phyloP scores from a whole-genome alignment of 2,113 vertebrate genomes.

The Tursiops truncatus region DNA sequence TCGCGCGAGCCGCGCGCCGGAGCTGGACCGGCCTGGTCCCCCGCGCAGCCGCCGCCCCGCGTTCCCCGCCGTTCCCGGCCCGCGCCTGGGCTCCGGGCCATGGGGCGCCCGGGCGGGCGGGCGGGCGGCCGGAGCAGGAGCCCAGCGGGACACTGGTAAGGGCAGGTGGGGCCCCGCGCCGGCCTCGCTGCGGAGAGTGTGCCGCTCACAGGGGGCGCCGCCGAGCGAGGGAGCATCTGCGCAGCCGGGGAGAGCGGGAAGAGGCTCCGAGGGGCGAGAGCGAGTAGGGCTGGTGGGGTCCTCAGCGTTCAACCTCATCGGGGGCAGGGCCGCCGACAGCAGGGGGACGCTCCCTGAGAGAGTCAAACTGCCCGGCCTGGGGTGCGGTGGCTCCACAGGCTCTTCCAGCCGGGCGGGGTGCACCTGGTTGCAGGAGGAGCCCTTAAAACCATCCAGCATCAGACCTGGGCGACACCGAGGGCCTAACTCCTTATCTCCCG shows the following conservation, averaged over 20 bases:
- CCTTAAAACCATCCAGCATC: neutral
- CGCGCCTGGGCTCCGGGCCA: conserved; percentile 79
- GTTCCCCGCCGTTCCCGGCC: conserved; percentile 82
- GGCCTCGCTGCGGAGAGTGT: neutral
- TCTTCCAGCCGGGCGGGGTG: neutral
- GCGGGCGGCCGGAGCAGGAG: conserved; percentile 77
- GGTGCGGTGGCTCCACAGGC: neutral
- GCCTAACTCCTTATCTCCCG: neutral
- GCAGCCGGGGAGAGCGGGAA: neutral
- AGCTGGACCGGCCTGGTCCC: neutral
- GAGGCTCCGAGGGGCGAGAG: neutral
- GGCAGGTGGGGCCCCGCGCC: conserved; percentile 66
- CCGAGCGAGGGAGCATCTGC: neutral
- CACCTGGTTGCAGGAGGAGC: neutral
- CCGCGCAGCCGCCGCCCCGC: neutral
- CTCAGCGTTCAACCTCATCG: neutral
- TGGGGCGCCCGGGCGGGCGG: conserved; percentile 79
- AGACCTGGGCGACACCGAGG: neutral
- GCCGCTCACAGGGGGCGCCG: neutral
- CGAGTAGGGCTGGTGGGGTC: neutral
- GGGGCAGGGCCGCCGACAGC: neutral
- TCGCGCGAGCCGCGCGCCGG: neutral
- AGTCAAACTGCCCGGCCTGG: neutral
- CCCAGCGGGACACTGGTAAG: conserved; percentile 74
- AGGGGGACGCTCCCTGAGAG: neutral